These are phyloP conservation scores for Eclectus roratus DNA, from an alignment of 2,113 vertebrate species.

Conservation along the genomic window DNA sequence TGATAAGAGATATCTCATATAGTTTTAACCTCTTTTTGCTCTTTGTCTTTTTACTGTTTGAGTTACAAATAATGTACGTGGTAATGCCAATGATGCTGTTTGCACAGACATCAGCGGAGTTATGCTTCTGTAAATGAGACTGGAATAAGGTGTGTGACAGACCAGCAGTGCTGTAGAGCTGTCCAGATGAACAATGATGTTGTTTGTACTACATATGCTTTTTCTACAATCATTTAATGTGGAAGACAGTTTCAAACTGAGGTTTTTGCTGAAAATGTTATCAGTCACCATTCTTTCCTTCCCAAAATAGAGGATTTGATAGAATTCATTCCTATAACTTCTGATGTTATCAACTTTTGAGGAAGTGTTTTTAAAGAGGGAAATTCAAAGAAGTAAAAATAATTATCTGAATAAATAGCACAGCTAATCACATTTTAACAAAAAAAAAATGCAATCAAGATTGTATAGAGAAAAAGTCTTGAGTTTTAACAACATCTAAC, in stretches of 20 bases:
- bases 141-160: neutral
- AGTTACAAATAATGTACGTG: neutral
- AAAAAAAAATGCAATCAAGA: neutral
- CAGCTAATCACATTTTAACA: neutral
- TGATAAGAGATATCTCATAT: neutral
- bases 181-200: neutral
- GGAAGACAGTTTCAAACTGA: neutral
- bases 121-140: neutral
- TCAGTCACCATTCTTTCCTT: neutral
- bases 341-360: neutral
- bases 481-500: neutral
- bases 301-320: neutral
- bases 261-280: neutral
- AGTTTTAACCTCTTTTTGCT: neutral
- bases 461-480: neutral
- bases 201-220: neutral
- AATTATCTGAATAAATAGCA: neutral
- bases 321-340: neutral
- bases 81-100: neutral
- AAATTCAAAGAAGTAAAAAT: neutral
- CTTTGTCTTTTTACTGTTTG: neutral
- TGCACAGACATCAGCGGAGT: neutral
- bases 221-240: neutral
- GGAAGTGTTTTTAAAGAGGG: neutral
- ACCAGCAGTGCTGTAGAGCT: neutral